A percentile compares a stretch with the other conserved stretches of the same genome.
phyloP scores from a whole-genome alignment of 2,888 invertebrate genomes.

The Lordiphosa andalusiaca region DNA sequence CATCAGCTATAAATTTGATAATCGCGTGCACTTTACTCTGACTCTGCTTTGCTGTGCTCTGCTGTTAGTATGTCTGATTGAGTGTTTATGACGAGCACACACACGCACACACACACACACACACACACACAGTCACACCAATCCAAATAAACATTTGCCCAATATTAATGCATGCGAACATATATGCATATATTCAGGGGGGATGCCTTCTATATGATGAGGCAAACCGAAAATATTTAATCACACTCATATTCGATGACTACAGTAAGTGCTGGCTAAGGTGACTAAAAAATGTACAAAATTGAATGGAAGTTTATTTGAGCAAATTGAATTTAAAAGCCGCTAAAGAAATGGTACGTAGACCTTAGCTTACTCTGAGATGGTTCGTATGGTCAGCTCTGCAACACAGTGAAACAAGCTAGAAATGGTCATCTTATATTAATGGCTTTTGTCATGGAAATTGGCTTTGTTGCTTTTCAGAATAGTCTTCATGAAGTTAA shows the following conservation, averaged over 20 bases:
- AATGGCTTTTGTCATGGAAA: too few relatives aligned
- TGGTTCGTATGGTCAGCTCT: too few relatives aligned
- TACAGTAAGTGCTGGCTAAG: neutral
- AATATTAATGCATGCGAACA: constrained; percentile 3
- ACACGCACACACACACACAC: constrained; percentile 7
- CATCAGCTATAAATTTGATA: constrained; percentile 65
- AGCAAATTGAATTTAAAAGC: too few relatives aligned
- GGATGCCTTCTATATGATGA: constrained; percentile 3
- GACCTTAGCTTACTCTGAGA: too few relatives aligned
- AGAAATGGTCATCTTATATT: too few relatives aligned
- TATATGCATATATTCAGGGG: neutral
- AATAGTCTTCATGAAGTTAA: too few relatives aligned
- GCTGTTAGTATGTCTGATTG: constrained; percentile 1
- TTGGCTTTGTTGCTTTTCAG: too few relatives aligned
- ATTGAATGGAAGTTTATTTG: too few relatives aligned
- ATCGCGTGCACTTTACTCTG: constrained; percentile 47
- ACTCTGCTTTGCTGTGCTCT: constrained; percentile 1
- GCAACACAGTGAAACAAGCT: too few relatives aligned
- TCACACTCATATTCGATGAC: constrained; percentile 5
- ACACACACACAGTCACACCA: constrained; percentile 15
- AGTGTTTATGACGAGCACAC: constrained; percentile 19
- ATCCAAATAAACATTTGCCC: constrained; percentile 25
- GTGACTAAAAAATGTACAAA: too few relatives aligned
- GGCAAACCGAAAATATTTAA: constrained; percentile 5
- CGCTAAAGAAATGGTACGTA: too few relatives aligned